Evolutionary conservation across 1,140 invertebrate genomes (phyloP), one percentile per base, ranked within the genome.

Genomic region (Ceratina australensis): DNA sequence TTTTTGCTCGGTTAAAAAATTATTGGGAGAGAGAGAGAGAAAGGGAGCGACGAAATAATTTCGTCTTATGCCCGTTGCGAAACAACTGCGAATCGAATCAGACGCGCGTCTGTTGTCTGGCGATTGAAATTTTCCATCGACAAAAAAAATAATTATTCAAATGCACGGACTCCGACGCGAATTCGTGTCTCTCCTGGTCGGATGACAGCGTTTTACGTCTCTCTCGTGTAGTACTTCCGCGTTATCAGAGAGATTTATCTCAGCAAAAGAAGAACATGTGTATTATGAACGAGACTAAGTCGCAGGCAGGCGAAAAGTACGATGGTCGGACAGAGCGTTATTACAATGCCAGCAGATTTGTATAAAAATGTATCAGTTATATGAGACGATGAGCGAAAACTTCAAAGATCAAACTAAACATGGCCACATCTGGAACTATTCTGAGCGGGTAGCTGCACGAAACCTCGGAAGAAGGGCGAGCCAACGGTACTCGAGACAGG

Each of bases 401-500:
- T 92, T 92, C 87, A 90, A 89, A 90, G 85, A 88, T 91, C 87
- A 88, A 90, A 92, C 90, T 92, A 90, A 91, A 92, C 91, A 92
- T 91, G 88, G 90, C 91, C 91, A 92, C 91, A 92, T 90, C 91
- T 91, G 91, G 89, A 91, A 92, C 91, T 92, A 87, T 91, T 92
- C 91, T 92, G 91, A 92, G 85, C 83, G 78, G 85, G 81, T 82
- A 80, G 74, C 63, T 78, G 82, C 78, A 75, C 72, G 80, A 64
- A 86, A 82, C 83, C 82, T 80, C 76, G 73, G 72, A 61, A 49
- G 74, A 56, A 59, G 69, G 65, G 74, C 74, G 52, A 77, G 64
- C 78, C 54, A 74, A 75, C 74, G 74, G 57, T 28, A 66, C 54
- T 73, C 61, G 80, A 42, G 67, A 71, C 24, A 72, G 72, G 79